Evolutionary conservation across 2,888 invertebrate species (phyloP).

Genomic region (Eubasilissa splendida): DNA sequence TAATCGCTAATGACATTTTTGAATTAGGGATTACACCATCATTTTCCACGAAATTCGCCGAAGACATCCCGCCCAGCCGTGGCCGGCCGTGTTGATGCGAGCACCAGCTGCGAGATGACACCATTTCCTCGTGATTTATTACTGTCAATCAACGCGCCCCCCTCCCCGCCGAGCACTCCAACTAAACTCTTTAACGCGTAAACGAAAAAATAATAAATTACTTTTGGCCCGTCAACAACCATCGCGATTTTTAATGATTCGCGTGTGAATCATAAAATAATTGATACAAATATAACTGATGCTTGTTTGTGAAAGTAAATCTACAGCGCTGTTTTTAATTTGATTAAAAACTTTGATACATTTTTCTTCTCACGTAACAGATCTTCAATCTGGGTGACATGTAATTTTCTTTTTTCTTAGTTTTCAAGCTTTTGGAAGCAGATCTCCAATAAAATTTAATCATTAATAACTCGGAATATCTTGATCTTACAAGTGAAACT

Average conservation of each 20-base stretch:
- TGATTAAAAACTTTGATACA: too few species aligned
- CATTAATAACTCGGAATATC: too few species aligned
- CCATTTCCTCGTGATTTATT: slow-evolving; percentile 54
- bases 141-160: slow-evolving; percentile 51
- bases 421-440: too few species aligned
- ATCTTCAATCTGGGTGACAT: too few species aligned
- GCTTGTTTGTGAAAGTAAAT: too few species aligned
- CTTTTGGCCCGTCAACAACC: slow-evolving; percentile 26
- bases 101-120: slow-evolving; percentile 43
- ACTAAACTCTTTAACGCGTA: slow-evolving; percentile 39
- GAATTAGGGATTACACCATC: slow-evolving; percentile 13
- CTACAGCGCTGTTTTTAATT: too few species aligned
- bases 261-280: not conserved
- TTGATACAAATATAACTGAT: not conserved
- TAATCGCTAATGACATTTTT: slow-evolving; percentile 30
- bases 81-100: slow-evolving; percentile 44
- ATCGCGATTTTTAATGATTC: slow-evolving; percentile 11
- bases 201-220: slow-evolving; percentile 40
- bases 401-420: too few species aligned
- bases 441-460: too few species aligned
- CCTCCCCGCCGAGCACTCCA: slow-evolving; percentile 27
- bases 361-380: too few species aligned
- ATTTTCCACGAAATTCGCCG: slow-evolving; percentile 6
- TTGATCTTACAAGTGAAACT: too few species aligned
- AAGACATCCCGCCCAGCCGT: slow-evolving; percentile 1